These are phyloP conservation scores for Tortrix viridana DNA, from an alignment of 2,888 invertebrate genomes.

Conservation along the genomic window DNA sequence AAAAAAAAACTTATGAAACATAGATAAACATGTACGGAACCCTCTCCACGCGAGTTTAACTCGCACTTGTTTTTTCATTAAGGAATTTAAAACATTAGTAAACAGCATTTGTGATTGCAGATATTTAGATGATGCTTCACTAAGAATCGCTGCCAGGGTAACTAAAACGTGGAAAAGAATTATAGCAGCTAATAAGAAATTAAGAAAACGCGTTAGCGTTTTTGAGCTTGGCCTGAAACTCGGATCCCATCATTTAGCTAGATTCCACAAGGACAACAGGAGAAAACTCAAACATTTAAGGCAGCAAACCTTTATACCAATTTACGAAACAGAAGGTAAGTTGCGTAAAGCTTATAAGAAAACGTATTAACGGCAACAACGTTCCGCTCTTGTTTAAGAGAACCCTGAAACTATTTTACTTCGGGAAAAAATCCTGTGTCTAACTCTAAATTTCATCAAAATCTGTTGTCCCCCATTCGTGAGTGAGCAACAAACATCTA, in stretches of 20 bases:
- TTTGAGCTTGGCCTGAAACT: constrained; percentile 62
- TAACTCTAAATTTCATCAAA: too few species aligned
- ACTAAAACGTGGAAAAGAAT: constrained; percentile 62
- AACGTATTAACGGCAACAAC: too few species aligned
- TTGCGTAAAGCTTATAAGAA: background rate
- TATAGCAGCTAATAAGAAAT: constrained; percentile 57
- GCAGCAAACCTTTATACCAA: constrained; percentile 56
- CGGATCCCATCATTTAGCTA: constrained; percentile 63
- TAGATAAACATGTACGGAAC: too few species aligned
- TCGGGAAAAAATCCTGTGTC: too few species aligned
- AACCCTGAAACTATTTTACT: too few species aligned
- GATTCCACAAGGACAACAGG: constrained; percentile 57
- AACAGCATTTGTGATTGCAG: constrained; percentile 45
- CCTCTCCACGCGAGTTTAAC: too few species aligned
- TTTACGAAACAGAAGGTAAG: constrained; percentile 53
- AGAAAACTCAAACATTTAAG: constrained; percentile 49
- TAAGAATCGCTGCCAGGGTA: constrained; percentile 56
- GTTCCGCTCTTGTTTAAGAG: too few species aligned
- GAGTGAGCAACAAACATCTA: too few species aligned
- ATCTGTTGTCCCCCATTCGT: too few species aligned
- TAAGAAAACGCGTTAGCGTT: constrained; percentile 60
- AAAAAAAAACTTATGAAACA: too few species aligned
- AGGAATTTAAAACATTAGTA: too few species aligned
- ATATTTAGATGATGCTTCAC: constrained; percentile 62
- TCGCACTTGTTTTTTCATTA: too few species aligned